Conservation (phyloP, 1,140 invertebrate genomes). For the Formica exsecta region DNA sequence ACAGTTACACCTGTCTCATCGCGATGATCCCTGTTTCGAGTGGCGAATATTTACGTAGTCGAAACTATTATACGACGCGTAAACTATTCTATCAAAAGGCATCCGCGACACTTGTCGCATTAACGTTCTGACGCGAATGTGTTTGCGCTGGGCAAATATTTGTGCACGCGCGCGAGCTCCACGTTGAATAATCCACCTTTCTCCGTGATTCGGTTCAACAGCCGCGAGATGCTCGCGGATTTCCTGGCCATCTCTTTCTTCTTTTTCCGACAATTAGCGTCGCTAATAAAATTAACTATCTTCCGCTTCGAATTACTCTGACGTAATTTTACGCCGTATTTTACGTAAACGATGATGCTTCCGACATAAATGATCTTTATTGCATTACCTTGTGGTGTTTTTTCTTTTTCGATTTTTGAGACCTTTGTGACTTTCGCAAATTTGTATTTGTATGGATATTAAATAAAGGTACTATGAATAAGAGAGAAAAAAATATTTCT, state of each 20-base stretch:
- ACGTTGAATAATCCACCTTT: conserved; percentile 27
- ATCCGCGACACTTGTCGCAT: conserved; percentile 49
- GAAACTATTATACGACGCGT: neutral
- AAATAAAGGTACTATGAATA: neutral
- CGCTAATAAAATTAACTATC: neutral
- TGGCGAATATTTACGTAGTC: neutral
- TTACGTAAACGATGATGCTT: conserved; percentile 31
- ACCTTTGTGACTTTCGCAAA: neutral
- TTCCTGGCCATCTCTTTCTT: neutral
- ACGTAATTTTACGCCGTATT: neutral
- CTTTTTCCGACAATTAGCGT: conserved; percentile 28
- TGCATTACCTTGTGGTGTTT: neutral
- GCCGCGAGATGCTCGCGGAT: neutral
- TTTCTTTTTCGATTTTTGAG: neutral
- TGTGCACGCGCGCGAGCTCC: conserved; percentile 11
- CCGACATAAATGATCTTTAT: neutral
- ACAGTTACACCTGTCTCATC: neutral
- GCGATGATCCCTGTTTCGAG: neutral
- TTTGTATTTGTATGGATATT: neutral
- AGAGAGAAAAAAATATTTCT: neutral
- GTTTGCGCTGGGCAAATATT: conserved; percentile 66
- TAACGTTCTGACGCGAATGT: conserved; percentile 65
- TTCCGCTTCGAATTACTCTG: conserved; percentile 42
- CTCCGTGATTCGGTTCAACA: neutral
- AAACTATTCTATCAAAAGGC: conserved; percentile 30